Conservation (phyloP, 2,113 vertebrate genomes). For the Panurus biarmicus region DNA sequence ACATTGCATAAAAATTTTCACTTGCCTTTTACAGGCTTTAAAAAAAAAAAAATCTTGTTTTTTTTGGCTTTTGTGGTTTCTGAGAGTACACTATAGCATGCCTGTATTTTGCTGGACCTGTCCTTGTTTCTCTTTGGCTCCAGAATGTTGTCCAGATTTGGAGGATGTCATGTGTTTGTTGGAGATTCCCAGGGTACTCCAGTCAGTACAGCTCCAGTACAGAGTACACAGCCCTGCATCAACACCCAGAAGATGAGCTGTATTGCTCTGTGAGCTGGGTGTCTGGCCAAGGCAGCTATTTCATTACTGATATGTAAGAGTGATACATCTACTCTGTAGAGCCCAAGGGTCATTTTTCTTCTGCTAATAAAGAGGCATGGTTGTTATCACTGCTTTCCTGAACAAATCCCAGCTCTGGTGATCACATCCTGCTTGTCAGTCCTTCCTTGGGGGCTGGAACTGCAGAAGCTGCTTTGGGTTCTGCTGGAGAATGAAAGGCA, state of each 20-base stretch:
- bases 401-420: not conserved
- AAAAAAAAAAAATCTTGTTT: not conserved
- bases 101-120: not conserved
- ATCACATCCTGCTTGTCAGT: not conserved
- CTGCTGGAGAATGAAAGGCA: not conserved
- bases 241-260: not conserved
- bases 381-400: not conserved
- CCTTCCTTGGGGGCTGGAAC: not conserved
- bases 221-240: not conserved
- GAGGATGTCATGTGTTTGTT: not conserved
- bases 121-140: not conserved
- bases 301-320: not conserved
- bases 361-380: not conserved
- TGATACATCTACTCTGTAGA: not conserved
- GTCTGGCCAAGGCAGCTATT: not conserved
- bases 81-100: not conserved
- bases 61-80: not conserved
- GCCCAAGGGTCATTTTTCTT: not conserved
- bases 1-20: not conserved
- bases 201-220: not conserved
- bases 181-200: not conserved
- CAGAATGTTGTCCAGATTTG: not conserved
- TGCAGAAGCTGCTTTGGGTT: not conserved
- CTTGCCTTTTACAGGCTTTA: not conserved
- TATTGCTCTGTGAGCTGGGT: not conserved